Evolutionary conservation across 1,140 invertebrate species (phyloP).

Genomic region (Trachymyrmex septentrionalis): DNA sequence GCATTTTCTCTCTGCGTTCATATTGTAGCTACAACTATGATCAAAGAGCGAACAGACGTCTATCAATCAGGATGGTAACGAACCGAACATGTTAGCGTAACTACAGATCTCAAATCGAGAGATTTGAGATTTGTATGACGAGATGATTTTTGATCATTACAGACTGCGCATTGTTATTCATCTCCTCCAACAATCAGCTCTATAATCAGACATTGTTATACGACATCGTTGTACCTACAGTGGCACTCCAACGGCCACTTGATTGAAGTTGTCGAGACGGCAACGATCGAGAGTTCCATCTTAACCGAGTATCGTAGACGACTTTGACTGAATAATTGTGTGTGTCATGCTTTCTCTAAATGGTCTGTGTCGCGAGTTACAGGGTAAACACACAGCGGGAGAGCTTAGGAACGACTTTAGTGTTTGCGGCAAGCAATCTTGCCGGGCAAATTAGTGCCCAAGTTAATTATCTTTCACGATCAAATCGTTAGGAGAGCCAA

Average conservation of each 20-base stretch:
- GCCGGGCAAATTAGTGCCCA: slow-evolving; percentile 50
- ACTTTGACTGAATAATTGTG: slow-evolving; percentile 58
- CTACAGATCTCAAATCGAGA: slow-evolving; percentile 3
- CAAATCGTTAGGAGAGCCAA: slow-evolving; percentile 24
- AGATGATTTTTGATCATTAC: slow-evolving; percentile 13
- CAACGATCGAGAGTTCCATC: slow-evolving; percentile 3
- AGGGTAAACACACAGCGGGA: slow-evolving; percentile 28
- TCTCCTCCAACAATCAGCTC: not conserved
- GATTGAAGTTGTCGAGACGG: slow-evolving; percentile 52
- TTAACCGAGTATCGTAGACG: slow-evolving; percentile 19
- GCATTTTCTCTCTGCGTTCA: not conserved
- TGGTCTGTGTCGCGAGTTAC: slow-evolving; percentile 48
- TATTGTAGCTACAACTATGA: not conserved
- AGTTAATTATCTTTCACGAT: slow-evolving; percentile 54
- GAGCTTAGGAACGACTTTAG: slow-evolving; percentile 33
- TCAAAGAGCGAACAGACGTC: not conserved
- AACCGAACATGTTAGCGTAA: slow-evolving; percentile 4
- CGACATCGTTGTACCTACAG: slow-evolving; percentile 2
- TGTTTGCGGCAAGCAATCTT: slow-evolving; percentile 62
- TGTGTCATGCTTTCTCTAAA: slow-evolving; percentile 46
- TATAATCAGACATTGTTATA: slow-evolving; percentile 39
- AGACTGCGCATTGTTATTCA: not conserved
- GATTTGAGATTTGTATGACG: too few species aligned
- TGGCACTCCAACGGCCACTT: slow-evolving; percentile 7
- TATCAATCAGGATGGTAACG: not conserved